Conservation (phyloP, 2,888 invertebrate genomes). For the Drosophila niveifrons region DNA sequence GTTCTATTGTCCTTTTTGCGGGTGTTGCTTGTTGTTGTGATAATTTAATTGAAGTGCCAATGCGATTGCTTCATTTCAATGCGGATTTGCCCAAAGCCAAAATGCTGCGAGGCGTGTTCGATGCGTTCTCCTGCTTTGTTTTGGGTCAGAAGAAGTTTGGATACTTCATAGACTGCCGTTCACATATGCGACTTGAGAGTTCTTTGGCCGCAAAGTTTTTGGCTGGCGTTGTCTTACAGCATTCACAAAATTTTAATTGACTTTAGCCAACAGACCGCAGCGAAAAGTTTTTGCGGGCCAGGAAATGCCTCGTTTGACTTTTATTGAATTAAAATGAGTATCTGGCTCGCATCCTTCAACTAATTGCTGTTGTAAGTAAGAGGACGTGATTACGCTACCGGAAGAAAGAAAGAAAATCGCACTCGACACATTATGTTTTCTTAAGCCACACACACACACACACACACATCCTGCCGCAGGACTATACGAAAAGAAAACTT, state of each 20-base stretch:
- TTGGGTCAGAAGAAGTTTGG: slow-evolving; percentile 44
- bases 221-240: slow-evolving; percentile 35
- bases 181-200: slow-evolving; percentile 36
- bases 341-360: neutral
- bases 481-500: slow-evolving; percentile 42
- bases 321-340: slow-evolving; percentile 76
- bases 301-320: slow-evolving; percentile 76
- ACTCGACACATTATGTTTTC: slow-evolving; percentile 51
- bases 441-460: slow-evolving; percentile 6
- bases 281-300: slow-evolving; percentile 34
- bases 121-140: neutral
- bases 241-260: slow-evolving; percentile 74
- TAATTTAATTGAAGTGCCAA: slow-evolving; percentile 78
- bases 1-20: slow-evolving; percentile 69
- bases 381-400: slow-evolving; percentile 68
- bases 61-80: slow-evolving; percentile 53
- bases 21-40: slow-evolving; percentile 67
- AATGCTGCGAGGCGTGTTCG: slow-evolving; percentile 25
- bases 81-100: slow-evolving; percentile 33
- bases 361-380: slow-evolving; percentile 71
- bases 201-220: slow-evolving; percentile 50
- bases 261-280: slow-evolving; percentile 74
- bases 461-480: slow-evolving; percentile 66
- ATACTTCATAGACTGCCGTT: slow-evolving; percentile 61
- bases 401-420: slow-evolving; percentile 50